Evolutionary conservation across 2,888 invertebrate species (phyloP), one percentile per base, ranked within the genome.

Genomic region (Oxystoma pomonae): DNA sequence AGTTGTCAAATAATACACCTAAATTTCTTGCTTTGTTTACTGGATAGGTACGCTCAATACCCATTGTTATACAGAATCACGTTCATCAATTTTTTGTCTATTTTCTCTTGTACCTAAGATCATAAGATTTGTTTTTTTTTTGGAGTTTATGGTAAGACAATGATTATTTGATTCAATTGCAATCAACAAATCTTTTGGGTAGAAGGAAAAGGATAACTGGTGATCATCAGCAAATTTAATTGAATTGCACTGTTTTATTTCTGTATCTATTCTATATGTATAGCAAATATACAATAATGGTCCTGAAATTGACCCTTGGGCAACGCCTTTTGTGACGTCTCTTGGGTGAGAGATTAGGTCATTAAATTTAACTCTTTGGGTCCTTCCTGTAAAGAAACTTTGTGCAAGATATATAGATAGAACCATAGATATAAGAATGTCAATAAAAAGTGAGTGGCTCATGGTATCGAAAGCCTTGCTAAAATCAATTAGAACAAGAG

Each of bases 391-490:
- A 5, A 53, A 53, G n/a, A 53, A 53, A 19, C 53, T 53, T 19
- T 53, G 5, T 17, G n/a, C n/a, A 53, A 53, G 19, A n/a, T 53
- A 9, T 19, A 53, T 9, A 53, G 53, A 53, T 53, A 53, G 19
- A 5, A 5, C 53, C 19, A 53, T 19, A 19, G 53, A 53, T 53
- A 9, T 53, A 9, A 53, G 53, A 53, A 19, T 53, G 5, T 5
- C 53, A 17, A 53, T 53, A 9, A 53, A n/a, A 3, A 53, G 53
- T 7, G 7, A 16, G n/a, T 19, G 53, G 53, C 19, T 17, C 5
- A 53, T 53, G 7, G 53, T 53, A 53, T 53, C 53, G n/a, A 53
- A 53, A 9, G 53, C 53, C n/a, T 53, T 53, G n/a, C 17, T 53
- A 53, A 53, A 53, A 19, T 53, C 17, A 17, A 53, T 17, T 53